Evolutionary conservation across 2,888 invertebrate species (phyloP).

Genomic region (Caenorhabditis imperialis): DNA sequence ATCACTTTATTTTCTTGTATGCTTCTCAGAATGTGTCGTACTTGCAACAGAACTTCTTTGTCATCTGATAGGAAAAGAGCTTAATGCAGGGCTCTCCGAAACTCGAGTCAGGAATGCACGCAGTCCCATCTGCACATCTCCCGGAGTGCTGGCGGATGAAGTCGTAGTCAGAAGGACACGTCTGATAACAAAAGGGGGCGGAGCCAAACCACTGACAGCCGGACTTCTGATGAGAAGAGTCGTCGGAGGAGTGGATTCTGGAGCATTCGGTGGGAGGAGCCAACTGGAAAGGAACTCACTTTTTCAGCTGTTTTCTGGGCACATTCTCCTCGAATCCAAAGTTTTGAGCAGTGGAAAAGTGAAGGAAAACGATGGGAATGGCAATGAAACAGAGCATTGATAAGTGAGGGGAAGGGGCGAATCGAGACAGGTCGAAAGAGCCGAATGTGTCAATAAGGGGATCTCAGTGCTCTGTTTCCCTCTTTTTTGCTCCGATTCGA

Average conservation of each 20-base stretch:
- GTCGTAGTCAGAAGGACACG: constrained; percentile 61
- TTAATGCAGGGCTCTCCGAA: constrained; percentile 63
- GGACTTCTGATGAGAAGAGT: constrained; percentile 31
- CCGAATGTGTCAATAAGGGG: constrained; percentile 39
- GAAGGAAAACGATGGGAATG: not conserved
- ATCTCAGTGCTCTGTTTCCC: constrained; percentile 2
- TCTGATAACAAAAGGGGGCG: constrained; percentile 60
- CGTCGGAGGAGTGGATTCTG: constrained; percentile 25
- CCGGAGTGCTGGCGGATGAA: constrained; percentile 61
- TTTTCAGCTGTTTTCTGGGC: constrained; percentile 28
- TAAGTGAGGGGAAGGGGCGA: not conserved
- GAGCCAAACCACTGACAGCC: constrained; percentile 64
- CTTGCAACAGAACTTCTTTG: constrained; percentile 66
- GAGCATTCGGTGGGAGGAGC: not conserved
- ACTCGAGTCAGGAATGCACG: constrained; percentile 60
- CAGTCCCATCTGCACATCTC: constrained; percentile 56
- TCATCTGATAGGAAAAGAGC: constrained; percentile 60
- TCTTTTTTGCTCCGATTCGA: too few species aligned
- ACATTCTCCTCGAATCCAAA: constrained; percentile 42
- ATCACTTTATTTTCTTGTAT: too few species aligned
- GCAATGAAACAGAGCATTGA: not conserved
- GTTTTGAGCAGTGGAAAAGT: constrained; percentile 3
- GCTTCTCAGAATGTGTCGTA: too few species aligned
- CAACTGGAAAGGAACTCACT: constrained; percentile 13
- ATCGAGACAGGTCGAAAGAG: not conserved